Evolutionary conservation across 2,113 vertebrate genomes (phyloP).

Genomic region (Neolamprologus caudopunctatus): DNA sequence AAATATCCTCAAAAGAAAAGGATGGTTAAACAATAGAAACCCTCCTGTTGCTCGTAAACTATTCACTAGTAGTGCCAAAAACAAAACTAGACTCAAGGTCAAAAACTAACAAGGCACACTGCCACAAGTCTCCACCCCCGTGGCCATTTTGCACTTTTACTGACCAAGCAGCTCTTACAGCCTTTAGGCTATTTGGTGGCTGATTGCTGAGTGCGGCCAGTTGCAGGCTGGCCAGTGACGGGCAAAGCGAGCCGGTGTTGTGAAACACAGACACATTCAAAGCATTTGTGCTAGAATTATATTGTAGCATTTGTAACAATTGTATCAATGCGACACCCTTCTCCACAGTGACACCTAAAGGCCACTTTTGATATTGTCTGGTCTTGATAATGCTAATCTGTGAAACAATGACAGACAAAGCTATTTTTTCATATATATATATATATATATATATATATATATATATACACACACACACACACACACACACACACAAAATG

Average conservation of each 20-base stretch:
- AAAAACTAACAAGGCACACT: background rate
- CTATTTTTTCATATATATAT: too few species aligned
- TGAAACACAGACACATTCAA: background rate
- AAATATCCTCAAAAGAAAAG: background rate
- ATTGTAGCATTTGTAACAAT: background rate
- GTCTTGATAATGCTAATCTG: background rate
- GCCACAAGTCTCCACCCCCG: background rate
- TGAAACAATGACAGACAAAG: background rate
- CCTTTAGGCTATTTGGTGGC: background rate
- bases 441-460: rapidly evolving
- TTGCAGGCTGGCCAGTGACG: background rate
- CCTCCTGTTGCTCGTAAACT: rapidly evolving
- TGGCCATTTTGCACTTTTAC: background rate
- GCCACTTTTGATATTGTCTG: background rate
- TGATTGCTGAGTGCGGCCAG: background rate
- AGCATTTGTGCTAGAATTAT: background rate
- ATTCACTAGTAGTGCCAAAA: background rate
- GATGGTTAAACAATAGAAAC: background rate
- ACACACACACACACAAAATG: background rate
- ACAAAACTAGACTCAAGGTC: background rate
- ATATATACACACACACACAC: rapidly evolving
- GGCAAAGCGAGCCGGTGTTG: background rate
- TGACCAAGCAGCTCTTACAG: background rate
- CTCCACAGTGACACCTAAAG: background rate
- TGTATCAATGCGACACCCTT: background rate